Base-by-base conservation (phyloP, 2,888 invertebrate species). In the Lasioglossum morio region DNA sequence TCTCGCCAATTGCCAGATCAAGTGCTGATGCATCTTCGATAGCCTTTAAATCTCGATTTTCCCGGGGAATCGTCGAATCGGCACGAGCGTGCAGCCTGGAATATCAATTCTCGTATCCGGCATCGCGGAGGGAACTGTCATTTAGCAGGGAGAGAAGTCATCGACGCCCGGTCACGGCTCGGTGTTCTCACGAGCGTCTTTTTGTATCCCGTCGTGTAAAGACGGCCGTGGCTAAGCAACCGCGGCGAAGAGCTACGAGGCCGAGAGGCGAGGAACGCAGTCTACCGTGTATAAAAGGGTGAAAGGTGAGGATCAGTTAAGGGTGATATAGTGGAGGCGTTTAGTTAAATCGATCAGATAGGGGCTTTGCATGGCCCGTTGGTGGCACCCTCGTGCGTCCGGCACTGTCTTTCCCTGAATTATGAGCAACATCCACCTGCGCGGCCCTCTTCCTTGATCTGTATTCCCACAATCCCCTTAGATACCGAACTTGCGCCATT, bases 321-420 rank as follows among this genome's bases (percentile, higher is more conserved):
- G 93, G 88, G 91, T 92, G 93, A 94, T 92, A 90, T 92, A 93
- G 89, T 89, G 92, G 83, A 90, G 93, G 90, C 89, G 91, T 94
- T 94, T 93, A 93, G 92, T 92, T 92, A 91, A 93, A 94, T 92
- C 93, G 94, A 94, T 94, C 93, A 92, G 93, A 94, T 94, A 94
- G 89, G 82, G 84, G 66, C 76, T 88, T 87, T 88, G 87, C 88
- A 89, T 88, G 89, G 84, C 80, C 84, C 74, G 53, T 81, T 85
- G 86, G 88, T 92, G 91, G 90, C 86, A 85, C 87, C 89, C 88
- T 89, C 87, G 76, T 63, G 82, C 85, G 88, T 87, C 79, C 85
- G 73, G 83, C 84, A 85, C 89, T 90, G 87, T 87, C 87, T 88
- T 90, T 89, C 81, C 83, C 83, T 92, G 89, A 92, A 91, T 92